These are phyloP conservation scores for Sinhomidia bicolor DNA, from an alignment of 2,888 invertebrate genomes.

Conservation along the genomic window DNA sequence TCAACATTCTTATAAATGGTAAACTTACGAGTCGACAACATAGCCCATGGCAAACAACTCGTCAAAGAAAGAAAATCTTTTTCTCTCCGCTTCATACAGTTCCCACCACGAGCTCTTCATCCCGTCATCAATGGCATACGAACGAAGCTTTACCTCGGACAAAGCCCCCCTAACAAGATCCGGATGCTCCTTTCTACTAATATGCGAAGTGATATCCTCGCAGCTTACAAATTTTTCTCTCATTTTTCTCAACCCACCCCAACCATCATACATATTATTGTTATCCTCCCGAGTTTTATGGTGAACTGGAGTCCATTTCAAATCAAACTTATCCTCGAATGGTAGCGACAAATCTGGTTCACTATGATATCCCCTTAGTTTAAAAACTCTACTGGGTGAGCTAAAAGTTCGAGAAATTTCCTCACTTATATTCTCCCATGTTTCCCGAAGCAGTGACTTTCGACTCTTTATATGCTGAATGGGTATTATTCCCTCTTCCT, in stretches of 20 bases:
- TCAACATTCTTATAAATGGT: too few relatives aligned
- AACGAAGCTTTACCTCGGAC: constrained; percentile 29
- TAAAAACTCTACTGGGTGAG: constrained; percentile 34
- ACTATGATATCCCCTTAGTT: constrained; percentile 61
- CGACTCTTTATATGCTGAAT: background rate
- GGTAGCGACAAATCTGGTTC: constrained; percentile 67
- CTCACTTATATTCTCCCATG: constrained; percentile 24
- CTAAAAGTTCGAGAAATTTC: constrained; percentile 18
- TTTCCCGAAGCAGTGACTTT: background rate
- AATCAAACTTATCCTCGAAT: constrained; percentile 65
- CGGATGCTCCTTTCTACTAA: constrained; percentile 46
- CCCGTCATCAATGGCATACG: constrained; percentile 56
- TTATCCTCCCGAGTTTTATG: too few relatives aligned
- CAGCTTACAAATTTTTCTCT: constrained; percentile 58
- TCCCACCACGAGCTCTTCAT: constrained; percentile 63
- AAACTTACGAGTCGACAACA: constrained; percentile 76
- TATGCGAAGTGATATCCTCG: constrained; percentile 55
- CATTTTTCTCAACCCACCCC: background rate
- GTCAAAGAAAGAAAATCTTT: constrained; percentile 77
- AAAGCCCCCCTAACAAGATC: constrained; percentile 44
- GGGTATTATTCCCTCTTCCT: background rate
- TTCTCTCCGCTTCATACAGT: constrained; percentile 67
- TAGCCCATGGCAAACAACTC: constrained; percentile 76
- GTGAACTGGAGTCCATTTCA: too few relatives aligned
- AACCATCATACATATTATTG: background rate